These are phyloP conservation scores for Augochlora pura DNA, from an alignment of 1,140 invertebrate genomes.

Conservation along the genomic window DNA sequence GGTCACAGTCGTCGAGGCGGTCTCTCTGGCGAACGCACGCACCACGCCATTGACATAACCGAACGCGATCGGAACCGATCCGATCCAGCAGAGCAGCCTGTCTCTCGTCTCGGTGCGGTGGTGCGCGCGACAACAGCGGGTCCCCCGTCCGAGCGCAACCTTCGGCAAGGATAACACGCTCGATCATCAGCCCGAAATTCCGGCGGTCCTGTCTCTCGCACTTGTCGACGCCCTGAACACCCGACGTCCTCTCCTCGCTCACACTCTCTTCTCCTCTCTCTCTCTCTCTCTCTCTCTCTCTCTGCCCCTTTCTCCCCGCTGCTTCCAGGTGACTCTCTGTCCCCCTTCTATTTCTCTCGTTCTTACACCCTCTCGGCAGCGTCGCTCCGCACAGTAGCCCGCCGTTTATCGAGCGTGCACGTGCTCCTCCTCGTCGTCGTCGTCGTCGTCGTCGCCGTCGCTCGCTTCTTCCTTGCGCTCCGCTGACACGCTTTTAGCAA, in stretches of 20 bases:
- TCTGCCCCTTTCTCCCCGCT: neutral
- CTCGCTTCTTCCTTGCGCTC: neutral
- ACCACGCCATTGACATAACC: neutral
- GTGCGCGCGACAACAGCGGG: too few relatives aligned
- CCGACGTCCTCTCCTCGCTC: neutral
- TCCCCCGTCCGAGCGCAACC: too few relatives aligned
- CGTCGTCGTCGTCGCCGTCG: too few relatives aligned
- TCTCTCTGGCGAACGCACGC: neutral
- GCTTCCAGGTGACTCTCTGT: too few relatives aligned
- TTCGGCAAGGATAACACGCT: neutral
- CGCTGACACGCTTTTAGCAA: conserved; percentile 19
- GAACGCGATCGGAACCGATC: too few relatives aligned
- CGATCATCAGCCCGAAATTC: conserved; percentile 1
- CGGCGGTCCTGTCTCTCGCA: neutral
- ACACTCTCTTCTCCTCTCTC: too few relatives aligned
- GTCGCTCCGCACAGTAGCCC: conserved; percentile 17
- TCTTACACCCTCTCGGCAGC: neutral
- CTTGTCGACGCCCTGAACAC: conserved; percentile 50
- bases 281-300: neutral
- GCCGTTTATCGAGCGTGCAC: conserved; percentile 56
- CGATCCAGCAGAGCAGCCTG: too few relatives aligned
- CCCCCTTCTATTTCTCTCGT: neutral
- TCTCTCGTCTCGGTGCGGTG: too few relatives aligned
- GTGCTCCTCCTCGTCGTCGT: conserved; percentile 22
- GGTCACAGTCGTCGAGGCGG: conserved; percentile 24